Base-by-base conservation (phyloP, 2,113 vertebrate species). In the Hylia prasina region DNA sequence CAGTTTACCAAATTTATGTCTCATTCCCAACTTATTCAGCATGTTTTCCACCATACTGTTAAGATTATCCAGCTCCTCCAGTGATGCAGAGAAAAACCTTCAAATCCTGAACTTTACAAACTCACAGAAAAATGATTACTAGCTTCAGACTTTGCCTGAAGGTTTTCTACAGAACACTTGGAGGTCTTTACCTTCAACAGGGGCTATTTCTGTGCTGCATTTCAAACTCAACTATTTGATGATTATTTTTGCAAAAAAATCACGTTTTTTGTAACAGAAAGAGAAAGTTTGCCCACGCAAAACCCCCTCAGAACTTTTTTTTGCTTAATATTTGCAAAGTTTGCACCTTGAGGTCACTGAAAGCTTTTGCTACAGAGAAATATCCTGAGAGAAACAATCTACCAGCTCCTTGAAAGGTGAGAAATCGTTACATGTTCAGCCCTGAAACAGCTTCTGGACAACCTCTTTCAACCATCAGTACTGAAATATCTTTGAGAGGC, bases 401-500 rank as follows among this genome's bases (percentile, higher is more conserved):
- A 53, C 8, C 0, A 68, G 27, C 31, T 48, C 14, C 60, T 56
- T 11, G 70, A 69, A 66, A 89, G 40, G 64, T 23, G 76, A 94
- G 75, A 50, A 89, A 48, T 94, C 47, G 31, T 86, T 93, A 51
- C 1, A 48, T 1, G 0, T 66, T 39, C 58, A 93, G 48, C 24
- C 51, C 76, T 66, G 82, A 93, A 88, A 89, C 58, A 70, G 86
- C 37, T 60, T 63, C 76, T 88, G 51, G 69, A 56, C 60, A 71
- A 11, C 20, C 65, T 65, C 81, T 50, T 48, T 83, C 31, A 93
- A 16, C 40, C 80, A 83, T 33, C 4, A 2, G 20, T 53, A 89
- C 92, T 35, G 92, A 95, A 93, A 93, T 45, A 75, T 57, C 89
- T 95, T 69, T 44, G 76, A 96, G 83, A 92, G 65, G 87, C 30